A percentile compares a stretch with the other conserved stretches of the same genome.
These are phyloP conservation scores for Caenorhabditis panamensis DNA, from an alignment of 2,888 invertebrate species.

Conservation along the genomic window DNA sequence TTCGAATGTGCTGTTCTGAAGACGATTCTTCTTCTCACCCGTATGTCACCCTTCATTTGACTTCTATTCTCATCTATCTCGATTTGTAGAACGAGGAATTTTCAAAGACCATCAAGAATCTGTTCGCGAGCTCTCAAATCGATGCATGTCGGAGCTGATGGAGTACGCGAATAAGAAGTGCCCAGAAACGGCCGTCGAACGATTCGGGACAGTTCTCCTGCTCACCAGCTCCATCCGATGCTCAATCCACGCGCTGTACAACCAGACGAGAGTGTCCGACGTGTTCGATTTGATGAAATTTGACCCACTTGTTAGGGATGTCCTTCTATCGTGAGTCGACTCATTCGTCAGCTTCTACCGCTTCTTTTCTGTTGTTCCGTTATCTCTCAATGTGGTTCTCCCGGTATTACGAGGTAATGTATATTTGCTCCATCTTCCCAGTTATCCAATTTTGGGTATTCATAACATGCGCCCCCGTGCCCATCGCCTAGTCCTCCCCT, in stretches of 20 bases:
- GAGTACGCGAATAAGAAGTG: slow-evolving; percentile 49
- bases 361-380: not conserved
- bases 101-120: slow-evolving; percentile 28
- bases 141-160: slow-evolving; percentile 60
- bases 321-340: slow-evolving; percentile 55
- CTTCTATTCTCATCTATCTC: not conserved
- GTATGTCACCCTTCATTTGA: slow-evolving; percentile 37
- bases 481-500: no score
- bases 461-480: no score
- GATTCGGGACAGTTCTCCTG: slow-evolving; percentile 66
- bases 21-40: slow-evolving; percentile 61
- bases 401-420: not conserved
- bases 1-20: slow-evolving; percentile 67
- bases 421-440: not conserved
- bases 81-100: slow-evolving; percentile 59
- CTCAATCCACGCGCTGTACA: slow-evolving; percentile 65
- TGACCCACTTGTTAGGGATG: slow-evolving; percentile 68
- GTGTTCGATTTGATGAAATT: slow-evolving; percentile 72
- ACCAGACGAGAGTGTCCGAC: slow-evolving; percentile 67
- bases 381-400: not conserved
- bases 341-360: not conserved
- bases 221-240: slow-evolving; percentile 68
- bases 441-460: no score
- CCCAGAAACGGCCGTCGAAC: slow-evolving; percentile 57
- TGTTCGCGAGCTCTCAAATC: slow-evolving; percentile 32